Evolutionary conservation across 2,888 invertebrate genomes (phyloP), one percentile per base, ranked within the genome.

Genomic region (Arctia plantaginis): DNA sequence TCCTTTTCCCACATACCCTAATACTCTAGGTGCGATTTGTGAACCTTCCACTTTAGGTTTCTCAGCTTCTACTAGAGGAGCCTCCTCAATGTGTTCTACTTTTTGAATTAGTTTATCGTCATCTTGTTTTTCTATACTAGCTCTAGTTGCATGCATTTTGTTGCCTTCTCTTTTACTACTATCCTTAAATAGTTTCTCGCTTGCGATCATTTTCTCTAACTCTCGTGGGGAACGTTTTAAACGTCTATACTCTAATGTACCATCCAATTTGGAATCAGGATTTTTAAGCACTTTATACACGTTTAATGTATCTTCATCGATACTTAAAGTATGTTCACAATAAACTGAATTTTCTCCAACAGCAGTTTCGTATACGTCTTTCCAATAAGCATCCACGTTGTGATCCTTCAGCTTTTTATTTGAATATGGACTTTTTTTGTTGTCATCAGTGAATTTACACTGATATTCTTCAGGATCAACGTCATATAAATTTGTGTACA

Each of bases 51-150:
- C 33, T 73, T 86, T 83, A 39, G 82, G 71, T 23, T 80, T 83
- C 1, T 86, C 82, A 33, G 89, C 86, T 84, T 90, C 91, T 41
- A 90, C 89, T 33, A 90, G 27, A 6, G 90, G 86, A 1, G 86
- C 84, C 80, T 94, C 93, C 0, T 91, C 84, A 23, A 92, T 84
- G 1, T 77, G 73, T 83, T 94, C 93, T 3, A 92, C 39, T 80
- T 90, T 93, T 75, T 93, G 92, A 30, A 75, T 74, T 20, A 92
- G 78, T 73, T 88, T 81, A 64, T 91, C 91, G 66, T 89, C 88
- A 13, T 85, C 77, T 69, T 87, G 79, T 77, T 86, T 89, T 2
- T 79, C 82, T 44, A 89, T 89, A 0, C 88, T 90, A 15, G 41
- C 13, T 35, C 51, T 55, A 27, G 47, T 41, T 20, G 33, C 33